Base-by-base conservation (phyloP, 2,797 vertebrate species). In the Hypotaenidia philippensis region DNA sequence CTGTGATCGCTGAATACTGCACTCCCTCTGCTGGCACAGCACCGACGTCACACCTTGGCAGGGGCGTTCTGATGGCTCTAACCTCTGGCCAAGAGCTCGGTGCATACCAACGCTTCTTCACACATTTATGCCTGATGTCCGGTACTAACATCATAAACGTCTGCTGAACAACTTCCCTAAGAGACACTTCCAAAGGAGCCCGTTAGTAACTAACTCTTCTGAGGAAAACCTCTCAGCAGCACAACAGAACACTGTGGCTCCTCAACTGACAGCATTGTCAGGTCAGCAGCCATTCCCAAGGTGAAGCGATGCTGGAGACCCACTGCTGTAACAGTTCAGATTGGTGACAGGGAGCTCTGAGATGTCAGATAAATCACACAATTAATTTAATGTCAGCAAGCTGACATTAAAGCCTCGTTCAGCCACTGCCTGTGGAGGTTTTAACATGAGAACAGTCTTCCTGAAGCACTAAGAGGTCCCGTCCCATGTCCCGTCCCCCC, bases 21-120 rank as follows among this genome's bases (percentile, higher is more conserved):
- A 87, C 97, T 98, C 97, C 97, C 97, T 95, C 97, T 98, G 91
- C 97, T 98, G 98, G 97, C 79, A 69, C 34, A 80, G 45, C 44
- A 50, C 69, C 25, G 92, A 70, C 57, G 70, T 77, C 77, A 94
- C 93, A 96, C 19, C 70, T 55, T 5, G 47, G 47, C 38, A 83
- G 21, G 85, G 9, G 21, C 29, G 9, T 52, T 32, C 47, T 21
- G 19, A n/a, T 12, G 3, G 65, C 56, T 31, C 41, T 59, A 3
- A 40, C 25, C 12, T 74, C 55, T 6, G 32, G 23, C 36, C 11
- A 69, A 83, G 60, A 76, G 50, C 34, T 66, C 15, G 41, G 8
- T 11, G n/a, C 23, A 16, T 7, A 4, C 56, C 34, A 68, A 27
- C 13, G 14, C 13, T 70, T 49, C 20, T 32, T 87, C 63, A n/a